phyloP scores from a whole-genome alignment of 2,797 vertebrate species.

The Urophycis tenuis region DNA sequence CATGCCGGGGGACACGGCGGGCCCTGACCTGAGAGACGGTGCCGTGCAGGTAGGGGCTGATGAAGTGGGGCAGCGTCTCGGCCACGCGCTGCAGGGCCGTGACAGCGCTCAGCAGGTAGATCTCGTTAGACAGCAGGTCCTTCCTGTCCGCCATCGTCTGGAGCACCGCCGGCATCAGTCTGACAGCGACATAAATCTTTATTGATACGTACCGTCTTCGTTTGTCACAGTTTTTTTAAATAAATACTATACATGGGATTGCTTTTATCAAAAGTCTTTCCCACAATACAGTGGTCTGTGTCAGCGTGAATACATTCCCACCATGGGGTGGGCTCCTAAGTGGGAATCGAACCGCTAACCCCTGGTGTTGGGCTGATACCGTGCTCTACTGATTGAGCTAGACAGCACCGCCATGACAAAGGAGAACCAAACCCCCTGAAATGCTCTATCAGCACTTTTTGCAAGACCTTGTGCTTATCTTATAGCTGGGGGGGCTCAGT shows the following conservation, averaged over 20 bases:
- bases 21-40: slow-evolving; percentile 39
- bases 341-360: neutral
- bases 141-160: slow-evolving; percentile 68
- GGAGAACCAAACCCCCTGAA: neutral
- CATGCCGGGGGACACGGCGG: too few relatives aligned
- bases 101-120: slow-evolving; percentile 85
- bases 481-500: neutral
- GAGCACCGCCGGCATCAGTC: slow-evolving; percentile 85
- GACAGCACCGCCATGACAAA: too few relatives aligned
- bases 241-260: neutral
- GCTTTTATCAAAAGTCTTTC: neutral
- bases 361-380: neutral
- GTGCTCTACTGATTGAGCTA: too few relatives aligned
- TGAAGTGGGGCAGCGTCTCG: slow-evolving; percentile 85
- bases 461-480: too few relatives aligned
- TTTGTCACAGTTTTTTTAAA: neutral
- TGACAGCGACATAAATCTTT: slow-evolving; percentile 35
- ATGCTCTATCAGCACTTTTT: too few relatives aligned
- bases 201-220: neutral
- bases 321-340: too few relatives aligned
- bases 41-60: slow-evolving; percentile 88
- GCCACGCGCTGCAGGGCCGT: slow-evolving; percentile 81
- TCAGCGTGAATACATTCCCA: neutral
- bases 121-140: slow-evolving; percentile 76
- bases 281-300: neutral